phyloP scores from a whole-genome alignment of 1,140 invertebrate genomes.

The Leptonema lineaticorne region DNA sequence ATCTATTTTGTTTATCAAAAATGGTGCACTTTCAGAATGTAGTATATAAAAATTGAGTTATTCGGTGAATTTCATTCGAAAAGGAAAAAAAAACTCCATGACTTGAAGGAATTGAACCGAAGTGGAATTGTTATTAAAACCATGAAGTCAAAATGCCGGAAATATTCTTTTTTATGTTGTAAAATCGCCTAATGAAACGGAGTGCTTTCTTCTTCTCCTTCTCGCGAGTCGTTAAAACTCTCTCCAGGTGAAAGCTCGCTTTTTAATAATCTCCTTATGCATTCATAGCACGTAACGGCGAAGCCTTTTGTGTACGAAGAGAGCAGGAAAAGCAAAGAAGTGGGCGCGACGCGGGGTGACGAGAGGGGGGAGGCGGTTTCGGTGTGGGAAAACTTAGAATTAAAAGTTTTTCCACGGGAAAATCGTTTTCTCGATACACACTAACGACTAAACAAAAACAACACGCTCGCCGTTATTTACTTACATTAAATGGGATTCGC shows the following conservation, averaged over 20 bases:
- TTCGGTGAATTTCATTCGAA: no score
- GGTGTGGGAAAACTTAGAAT: constrained; percentile 22
- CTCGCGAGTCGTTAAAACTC: background rate
- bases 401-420: constrained; percentile 22
- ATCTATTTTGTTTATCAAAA: no score
- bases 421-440: constrained; percentile 16
- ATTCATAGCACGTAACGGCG: constrained; percentile 19
- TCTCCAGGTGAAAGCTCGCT: constrained; percentile 15
- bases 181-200: constrained; percentile 2
- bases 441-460: constrained; percentile 14
- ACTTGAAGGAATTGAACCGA: no score
- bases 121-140: no score
- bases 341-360: no score
- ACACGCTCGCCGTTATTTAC: background rate
- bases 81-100: no score
- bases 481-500: constrained; percentile 8
- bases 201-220: background rate
- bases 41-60: no score
- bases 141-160: background rate
- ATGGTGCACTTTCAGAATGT: no score
- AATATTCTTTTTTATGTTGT: background rate
- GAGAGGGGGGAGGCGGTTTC: no score
- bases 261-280: constrained; percentile 22
- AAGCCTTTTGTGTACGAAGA: constrained; percentile 5
- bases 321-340: background rate